Evolutionary conservation across 2,797 vertebrate genomes (phyloP), one percentile per base, ranked within the genome.

Genomic region (Enteromius mattozi): DNA sequence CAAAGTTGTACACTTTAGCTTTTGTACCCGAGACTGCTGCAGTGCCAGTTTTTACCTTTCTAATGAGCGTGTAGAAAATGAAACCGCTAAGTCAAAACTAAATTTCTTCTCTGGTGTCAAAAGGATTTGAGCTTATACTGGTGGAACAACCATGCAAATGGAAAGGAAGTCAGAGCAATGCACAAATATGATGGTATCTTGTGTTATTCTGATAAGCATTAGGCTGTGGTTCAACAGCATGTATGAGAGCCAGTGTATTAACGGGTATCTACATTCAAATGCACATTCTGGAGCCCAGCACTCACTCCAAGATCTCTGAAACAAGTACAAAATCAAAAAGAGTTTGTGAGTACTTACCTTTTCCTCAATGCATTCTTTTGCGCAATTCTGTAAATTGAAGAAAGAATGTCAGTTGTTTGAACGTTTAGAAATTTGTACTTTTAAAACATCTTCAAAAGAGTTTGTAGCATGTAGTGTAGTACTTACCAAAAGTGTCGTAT

Each of bases 91-190:
- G 80, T 59, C n/a, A 66, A 82, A 82, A 61, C 54, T 0, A 65
- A 9, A 47, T 27, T 14, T 75, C 9, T 24, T 63, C 27, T 74
- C 8, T 51, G n/a, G 56, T 76, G 59, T 4, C 70, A 54, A 35
- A 74, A 61, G 56, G 40, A 65, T 47, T 77, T 59, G n/a, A 42
- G 13, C 19, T 0, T 63, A 47, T 40, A 56, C 24, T 45, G 49
- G n/a, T 59, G 37, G 4, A 70, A 66, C 42, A 8, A 1, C 12
- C 56, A 33, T 45, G 63, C 82, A 78, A 42, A 30, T 69, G 19
- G 8, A 70, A 45, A 83, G 82, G 82, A 83, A 83, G 82, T 83
- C 65, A 56, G 49, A 59, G 51, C 63, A 33, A 7, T 47, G 74
- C 74, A 56, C 59, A 61, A 35, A 12, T 33, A 21, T 45, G 81